Evolutionary conservation across 1,140 invertebrate genomes (phyloP), one percentile per base, ranked within the genome.

Genomic region (Solenopsis fugax): DNA sequence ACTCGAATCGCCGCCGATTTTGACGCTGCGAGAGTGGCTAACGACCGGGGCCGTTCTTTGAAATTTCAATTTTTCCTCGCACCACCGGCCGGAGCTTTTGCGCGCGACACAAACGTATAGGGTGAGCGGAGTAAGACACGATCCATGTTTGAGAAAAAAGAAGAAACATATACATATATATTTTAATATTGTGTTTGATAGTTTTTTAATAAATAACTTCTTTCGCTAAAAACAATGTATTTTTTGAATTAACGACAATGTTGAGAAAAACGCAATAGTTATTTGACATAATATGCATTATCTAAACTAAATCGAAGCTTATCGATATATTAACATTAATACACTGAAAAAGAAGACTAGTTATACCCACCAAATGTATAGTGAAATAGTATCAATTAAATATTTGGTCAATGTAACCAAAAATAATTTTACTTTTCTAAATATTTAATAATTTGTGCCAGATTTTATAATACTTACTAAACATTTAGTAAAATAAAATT

Each of bases 31-130:
- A 58, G 52, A 18, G 54, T 48, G 78, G 65, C 52, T 71, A 34
- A 72, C 65, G 80, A 60, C 21, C 45, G 21, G 21, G 34, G 13
- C 21, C 3, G 21, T 82, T 82, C 54, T 82, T 82, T 60, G 80
- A 82, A 82, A 60, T 82, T 72, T 72, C 80, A 82, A 82, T 82
- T 82, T 58, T 67, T 72, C 52, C 37, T 58, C 34, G 29, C 60
- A 3, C 16, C 60, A 16, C 18, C 34, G 58, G 34, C 48, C 29
- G 5, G n/a, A 34, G 65, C 78, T 81, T 71, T 81, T 58, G 54
- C 78, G 21, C 50, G 1, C 45, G 60, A 37, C 12, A n/a, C 12
- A 10, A 72, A 67, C 21, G 29, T 37, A 29, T 29, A 13, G 75
- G 58, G 37, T 60, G 34, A 56, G 1, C 34, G 21, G 65, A 41